A percentile compares a stretch with the other conserved stretches of the same genome.
Evolutionary conservation across 2,888 invertebrate genomes (phyloP).

Genomic region (Aleiodes testaceus): DNA sequence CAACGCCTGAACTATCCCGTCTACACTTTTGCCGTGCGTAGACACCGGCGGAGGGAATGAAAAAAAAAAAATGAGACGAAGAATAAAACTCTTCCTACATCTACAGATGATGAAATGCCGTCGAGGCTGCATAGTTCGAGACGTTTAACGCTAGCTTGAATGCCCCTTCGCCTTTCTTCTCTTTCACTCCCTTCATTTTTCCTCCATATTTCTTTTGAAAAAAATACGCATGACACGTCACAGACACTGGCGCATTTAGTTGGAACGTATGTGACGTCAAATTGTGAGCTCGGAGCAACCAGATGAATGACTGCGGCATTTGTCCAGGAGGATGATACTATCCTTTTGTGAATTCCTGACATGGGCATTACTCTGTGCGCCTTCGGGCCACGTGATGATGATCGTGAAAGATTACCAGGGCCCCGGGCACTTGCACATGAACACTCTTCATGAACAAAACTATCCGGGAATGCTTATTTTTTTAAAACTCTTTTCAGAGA

Average conservation of each 20-base stretch:
- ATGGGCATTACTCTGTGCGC: constrained; percentile 24
- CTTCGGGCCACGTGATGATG: constrained; percentile 33
- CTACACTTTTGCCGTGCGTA: constrained; percentile 24
- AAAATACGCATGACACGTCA: background rate
- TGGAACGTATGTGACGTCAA: background rate
- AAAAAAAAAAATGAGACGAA: constrained; percentile 37
- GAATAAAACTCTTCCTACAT: constrained; percentile 9
- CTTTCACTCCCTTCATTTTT: background rate
- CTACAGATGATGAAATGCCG: constrained; percentile 57
- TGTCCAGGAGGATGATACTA: constrained; percentile 27
- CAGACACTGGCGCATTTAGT: background rate
- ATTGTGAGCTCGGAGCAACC: background rate
- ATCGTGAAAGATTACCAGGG: constrained; percentile 32
- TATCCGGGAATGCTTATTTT: background rate
- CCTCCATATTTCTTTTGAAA: background rate
- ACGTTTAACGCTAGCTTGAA: constrained; percentile 50
- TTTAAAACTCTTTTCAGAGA: background rate
- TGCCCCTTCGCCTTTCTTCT: constrained; percentile 15
- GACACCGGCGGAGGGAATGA: constrained; percentile 38
- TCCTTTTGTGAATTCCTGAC: constrained; percentile 37
- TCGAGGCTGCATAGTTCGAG: constrained; percentile 50
- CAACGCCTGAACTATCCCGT: constrained; percentile 57
- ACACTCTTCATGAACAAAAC: background rate
- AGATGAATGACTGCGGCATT: constrained; percentile 35
- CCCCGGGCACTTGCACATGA: constrained; percentile 1